These are phyloP conservation scores for Callipepla squamata DNA, from an alignment of 2,113 vertebrate genomes.

Conservation along the genomic window DNA sequence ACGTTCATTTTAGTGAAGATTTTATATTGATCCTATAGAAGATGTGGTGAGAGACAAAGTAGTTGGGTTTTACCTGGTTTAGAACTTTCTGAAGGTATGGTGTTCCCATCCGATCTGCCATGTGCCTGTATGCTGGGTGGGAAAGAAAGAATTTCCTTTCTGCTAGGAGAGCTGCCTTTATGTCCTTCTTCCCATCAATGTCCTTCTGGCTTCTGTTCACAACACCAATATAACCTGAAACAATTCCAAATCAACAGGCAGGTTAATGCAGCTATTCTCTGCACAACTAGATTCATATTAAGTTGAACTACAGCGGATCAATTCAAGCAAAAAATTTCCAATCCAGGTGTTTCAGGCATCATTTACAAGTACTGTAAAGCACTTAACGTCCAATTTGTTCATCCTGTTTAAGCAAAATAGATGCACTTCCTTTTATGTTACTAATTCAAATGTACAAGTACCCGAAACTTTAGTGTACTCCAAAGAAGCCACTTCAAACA, in stretches of 20 bases:
- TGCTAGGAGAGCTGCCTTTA: slow-evolving; percentile 88
- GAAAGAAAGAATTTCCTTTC: slow-evolving; percentile 98
- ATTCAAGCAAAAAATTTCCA: not conserved
- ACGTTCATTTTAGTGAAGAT: not conserved
- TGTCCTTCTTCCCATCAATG: slow-evolving; percentile 97
- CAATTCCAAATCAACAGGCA: not conserved
- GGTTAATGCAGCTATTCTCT: not conserved
- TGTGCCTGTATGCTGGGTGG: slow-evolving; percentile 92
- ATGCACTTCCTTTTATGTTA: not conserved
- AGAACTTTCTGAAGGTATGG: slow-evolving; percentile 93
- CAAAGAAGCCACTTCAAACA: not conserved
- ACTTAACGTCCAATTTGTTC: not conserved
- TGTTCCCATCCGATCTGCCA: slow-evolving; percentile 97
- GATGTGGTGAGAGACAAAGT: not conserved
- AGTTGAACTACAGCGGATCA: not conserved
- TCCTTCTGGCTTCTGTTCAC: slow-evolving; percentile 99
- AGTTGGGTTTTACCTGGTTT: slow-evolving; percentile 86
- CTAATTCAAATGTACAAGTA: not conserved
- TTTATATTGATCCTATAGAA: not conserved
- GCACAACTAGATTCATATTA: not conserved
- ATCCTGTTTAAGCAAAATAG: not conserved
- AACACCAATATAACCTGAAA: slow-evolving; percentile 93
- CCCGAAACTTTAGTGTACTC: not conserved
- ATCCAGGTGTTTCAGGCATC: not conserved
- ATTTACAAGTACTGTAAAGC: not conserved